Conservation (phyloP, 2,888 invertebrate genomes). For the Hedychridium roseum region DNA sequence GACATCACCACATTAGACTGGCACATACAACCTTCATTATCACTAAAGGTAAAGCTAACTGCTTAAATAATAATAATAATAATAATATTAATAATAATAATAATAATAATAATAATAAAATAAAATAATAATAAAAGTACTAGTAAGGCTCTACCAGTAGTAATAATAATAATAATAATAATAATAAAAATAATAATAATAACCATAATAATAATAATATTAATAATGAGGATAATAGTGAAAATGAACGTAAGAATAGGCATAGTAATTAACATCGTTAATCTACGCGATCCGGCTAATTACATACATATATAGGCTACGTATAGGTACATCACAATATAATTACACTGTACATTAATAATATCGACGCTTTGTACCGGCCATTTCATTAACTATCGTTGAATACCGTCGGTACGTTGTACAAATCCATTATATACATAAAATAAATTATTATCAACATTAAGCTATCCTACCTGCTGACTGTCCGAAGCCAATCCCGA, state of each 20-base stretch:
- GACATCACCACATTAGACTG: conserved; percentile 40
- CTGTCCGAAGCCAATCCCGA: conserved; percentile 33
- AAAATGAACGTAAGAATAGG: conserved; percentile 39
- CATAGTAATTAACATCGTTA: conserved; percentile 39
- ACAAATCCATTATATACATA: conserved; percentile 62
- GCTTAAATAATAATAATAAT: conserved; percentile 33
- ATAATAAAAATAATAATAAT: conserved; percentile 30
- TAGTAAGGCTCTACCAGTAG: conserved; percentile 22
- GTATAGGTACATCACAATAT: conserved; percentile 63
- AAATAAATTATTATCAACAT: conserved; percentile 64
- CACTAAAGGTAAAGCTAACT: conserved; percentile 44
- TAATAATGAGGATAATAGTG: conserved; percentile 38
- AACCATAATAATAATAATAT: conserved; percentile 31
- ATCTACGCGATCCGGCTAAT: conserved; percentile 39
- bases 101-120: no score
- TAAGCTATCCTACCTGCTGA: conserved; percentile 57
- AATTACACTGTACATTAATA: conserved; percentile 64
- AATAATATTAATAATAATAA: conserved; percentile 17
- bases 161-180: conserved; percentile 29
- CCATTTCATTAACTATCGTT: conserved; percentile 26
- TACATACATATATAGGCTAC: conserved; percentile 53
- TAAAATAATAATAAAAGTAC: conserved; percentile 26
- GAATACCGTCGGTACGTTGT: conserved; percentile 50
- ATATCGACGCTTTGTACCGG: conserved; percentile 49
- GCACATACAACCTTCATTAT: conserved; percentile 52